Conservation (phyloP, 2,888 invertebrate genomes). For the Corythucha ciliata region DNA sequence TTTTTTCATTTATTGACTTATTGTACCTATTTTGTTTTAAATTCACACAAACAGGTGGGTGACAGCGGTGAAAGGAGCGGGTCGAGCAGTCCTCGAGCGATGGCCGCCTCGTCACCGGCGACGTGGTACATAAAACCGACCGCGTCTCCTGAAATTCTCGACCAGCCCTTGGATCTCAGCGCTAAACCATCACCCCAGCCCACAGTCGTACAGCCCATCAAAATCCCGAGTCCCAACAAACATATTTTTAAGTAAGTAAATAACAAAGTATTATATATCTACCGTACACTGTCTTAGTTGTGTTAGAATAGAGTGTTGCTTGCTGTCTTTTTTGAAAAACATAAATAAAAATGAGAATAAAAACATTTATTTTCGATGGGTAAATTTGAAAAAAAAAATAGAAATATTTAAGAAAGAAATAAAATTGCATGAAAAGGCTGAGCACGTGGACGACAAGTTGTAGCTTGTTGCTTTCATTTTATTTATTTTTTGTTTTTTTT, state of each 20-base stretch:
- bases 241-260: slow-evolving; percentile 61
- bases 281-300: slow-evolving; percentile 20
- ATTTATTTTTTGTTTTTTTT: not conserved
- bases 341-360: no score
- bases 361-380: no score
- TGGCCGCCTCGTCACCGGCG: slow-evolving; percentile 30
- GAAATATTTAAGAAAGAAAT: not conserved
- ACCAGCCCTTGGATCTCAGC: slow-evolving; percentile 79
- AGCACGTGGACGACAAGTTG: not conserved
- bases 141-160: slow-evolving; percentile 42
- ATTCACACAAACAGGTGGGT: no score
- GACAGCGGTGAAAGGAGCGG: slow-evolving; percentile 26
- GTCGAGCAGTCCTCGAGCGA: slow-evolving; percentile 22
- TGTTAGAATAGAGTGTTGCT: slow-evolving; percentile 22
- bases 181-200: slow-evolving; percentile 52
- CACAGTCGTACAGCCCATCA: slow-evolving; percentile 33
- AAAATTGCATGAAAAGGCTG: not conserved
- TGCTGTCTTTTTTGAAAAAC: no score
- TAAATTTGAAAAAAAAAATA: not conserved
- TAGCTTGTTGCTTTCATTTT: not conserved
- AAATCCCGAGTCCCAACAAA: slow-evolving; percentile 40
- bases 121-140: slow-evolving; percentile 39
- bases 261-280: not conserved
- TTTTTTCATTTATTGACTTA: no score
- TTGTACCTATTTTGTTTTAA: no score